Conservation (phyloP, 2,797 vertebrate species). For the Strix occidentalis region DNA sequence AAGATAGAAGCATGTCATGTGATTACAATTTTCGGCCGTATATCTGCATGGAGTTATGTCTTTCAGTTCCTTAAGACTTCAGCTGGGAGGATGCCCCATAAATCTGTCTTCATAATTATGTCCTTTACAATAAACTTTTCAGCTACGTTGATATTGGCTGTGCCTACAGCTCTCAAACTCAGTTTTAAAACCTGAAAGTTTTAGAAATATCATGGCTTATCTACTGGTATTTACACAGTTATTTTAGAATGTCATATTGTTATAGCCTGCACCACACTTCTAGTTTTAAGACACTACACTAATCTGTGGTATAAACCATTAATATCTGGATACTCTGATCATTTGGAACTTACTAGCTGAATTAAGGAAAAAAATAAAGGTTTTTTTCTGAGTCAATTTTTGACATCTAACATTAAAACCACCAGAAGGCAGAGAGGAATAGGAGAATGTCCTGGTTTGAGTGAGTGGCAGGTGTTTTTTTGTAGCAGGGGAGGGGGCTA, state of each 20-base stretch:
- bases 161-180: neutral
- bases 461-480: no score
- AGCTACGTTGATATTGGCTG: neutral
- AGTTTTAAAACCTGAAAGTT: neutral
- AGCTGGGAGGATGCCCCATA: neutral
- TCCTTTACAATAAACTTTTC: neutral
- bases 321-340: neutral
- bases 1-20: constrained; percentile 77
- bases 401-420: neutral
- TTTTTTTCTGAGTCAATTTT: neutral
- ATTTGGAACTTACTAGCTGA: neutral
- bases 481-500: no score
- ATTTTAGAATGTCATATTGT: neutral
- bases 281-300: neutral
- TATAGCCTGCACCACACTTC: neutral
- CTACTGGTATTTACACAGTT: neutral
- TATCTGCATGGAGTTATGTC: constrained; percentile 24
- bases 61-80: neutral
- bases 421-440: neutral
- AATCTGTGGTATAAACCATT: neutral
- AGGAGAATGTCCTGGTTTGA: no score
- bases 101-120: neutral
- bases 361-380: neutral
- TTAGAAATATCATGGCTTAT: neutral
- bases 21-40: constrained; percentile 65